Evolutionary conservation across 2,888 invertebrate species (phyloP).

Genomic region (Yponomeuta cagnagella): DNA sequence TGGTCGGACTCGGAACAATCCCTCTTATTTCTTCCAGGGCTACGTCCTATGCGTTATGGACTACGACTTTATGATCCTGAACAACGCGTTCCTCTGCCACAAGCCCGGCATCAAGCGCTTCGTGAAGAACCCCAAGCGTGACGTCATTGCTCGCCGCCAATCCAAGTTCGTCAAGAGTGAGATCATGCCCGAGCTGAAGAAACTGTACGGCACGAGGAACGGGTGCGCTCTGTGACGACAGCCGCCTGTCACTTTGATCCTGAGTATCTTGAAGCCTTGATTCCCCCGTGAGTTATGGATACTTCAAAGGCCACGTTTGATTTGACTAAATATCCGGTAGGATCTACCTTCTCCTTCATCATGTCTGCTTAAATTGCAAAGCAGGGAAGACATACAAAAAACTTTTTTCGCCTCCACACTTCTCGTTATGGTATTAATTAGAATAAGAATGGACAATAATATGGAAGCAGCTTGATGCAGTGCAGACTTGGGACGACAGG

Average conservation of each 20-base stretch:
- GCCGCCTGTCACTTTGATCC: not conserved
- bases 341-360: no score
- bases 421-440: no score
- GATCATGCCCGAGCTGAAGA: slow-evolving; percentile 89
- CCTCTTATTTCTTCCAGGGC: slow-evolving; percentile 74
- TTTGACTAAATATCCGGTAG: not conserved
- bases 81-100: slow-evolving; percentile 95
- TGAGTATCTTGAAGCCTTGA: not conserved
- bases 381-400: not conserved
- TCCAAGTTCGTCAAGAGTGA: slow-evolving; percentile 85
- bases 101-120: slow-evolving; percentile 93
- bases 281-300: not conserved
- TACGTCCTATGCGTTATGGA: slow-evolving; percentile 92
- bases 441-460: no score
- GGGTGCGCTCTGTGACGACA: slow-evolving; percentile 84
- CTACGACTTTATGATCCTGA: slow-evolving; percentile 94
- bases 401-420: no score
- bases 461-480: no score
- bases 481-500: no score
- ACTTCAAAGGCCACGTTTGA: not conserved
- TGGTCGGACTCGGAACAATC: not conserved
- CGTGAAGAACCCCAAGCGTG: slow-evolving; percentile 85
- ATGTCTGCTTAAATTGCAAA: not conserved
- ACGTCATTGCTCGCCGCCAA: slow-evolving; percentile 84
- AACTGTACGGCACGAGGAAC: slow-evolving; percentile 86